These are phyloP conservation scores for Ptychadena robeensis DNA, from an alignment of 2,797 vertebrate species.

Conservation along the genomic window DNA sequence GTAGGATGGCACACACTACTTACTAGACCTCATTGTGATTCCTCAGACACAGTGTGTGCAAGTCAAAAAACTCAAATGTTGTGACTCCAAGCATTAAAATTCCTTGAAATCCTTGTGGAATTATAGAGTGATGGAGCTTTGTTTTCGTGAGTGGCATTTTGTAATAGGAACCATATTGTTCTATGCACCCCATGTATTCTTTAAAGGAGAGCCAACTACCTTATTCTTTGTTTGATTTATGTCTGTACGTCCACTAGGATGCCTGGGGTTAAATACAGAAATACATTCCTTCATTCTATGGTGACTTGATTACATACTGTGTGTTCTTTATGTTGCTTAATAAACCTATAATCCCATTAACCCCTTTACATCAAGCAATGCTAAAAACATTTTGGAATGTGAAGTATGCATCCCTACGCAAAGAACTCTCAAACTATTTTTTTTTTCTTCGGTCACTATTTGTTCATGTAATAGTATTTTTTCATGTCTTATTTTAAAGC, in stretches of 20 bases:
- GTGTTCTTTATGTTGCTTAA: too few relatives aligned
- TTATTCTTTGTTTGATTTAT: background rate
- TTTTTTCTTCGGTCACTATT: too few relatives aligned
- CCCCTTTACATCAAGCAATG: background rate
- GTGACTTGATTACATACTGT: too few relatives aligned
- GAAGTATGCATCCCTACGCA: background rate
- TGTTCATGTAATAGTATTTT: too few relatives aligned
- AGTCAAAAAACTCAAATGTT: background rate
- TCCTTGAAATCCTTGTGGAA: background rate
- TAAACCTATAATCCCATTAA: too few relatives aligned
- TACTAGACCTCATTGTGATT: background rate
- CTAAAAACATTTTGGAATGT: background rate
- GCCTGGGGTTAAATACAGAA: background rate
- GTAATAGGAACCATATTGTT: background rate
- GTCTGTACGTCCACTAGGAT: background rate
- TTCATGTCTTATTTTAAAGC: too few relatives aligned
- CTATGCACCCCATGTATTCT: background rate
- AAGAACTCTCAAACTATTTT: background rate
- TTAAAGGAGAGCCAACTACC: background rate
- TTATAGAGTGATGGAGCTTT: background rate
- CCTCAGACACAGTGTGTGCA: background rate
- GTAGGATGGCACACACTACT: background rate
- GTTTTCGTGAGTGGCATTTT: background rate
- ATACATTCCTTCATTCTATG: too few relatives aligned
- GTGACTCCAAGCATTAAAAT: background rate